Base-by-base conservation (phyloP, 1,140 invertebrate genomes). In the Ceratina japonica region DNA sequence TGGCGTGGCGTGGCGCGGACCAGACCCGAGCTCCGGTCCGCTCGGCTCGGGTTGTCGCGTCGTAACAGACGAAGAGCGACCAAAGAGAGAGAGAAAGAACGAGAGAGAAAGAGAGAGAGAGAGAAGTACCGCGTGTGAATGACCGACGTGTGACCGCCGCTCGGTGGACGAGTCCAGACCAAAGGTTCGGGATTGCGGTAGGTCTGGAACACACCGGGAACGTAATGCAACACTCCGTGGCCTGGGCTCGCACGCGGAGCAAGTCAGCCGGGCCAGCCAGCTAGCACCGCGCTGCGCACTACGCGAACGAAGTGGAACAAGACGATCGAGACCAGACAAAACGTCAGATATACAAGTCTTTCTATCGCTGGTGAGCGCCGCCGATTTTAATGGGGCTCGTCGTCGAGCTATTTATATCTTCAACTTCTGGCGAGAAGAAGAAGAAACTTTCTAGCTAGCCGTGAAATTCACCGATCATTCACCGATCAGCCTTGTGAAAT, bases 141-240 rank as follows among this genome's bases (percentile, higher is more conserved):
- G 87, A 87, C 87, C 87, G 87, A 87, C 86, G 86, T 87, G 86
- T 79, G 86, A 87, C 82, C 84, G 86, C 62, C 74, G 75, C 62
- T 79, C 76, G 75, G 75, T 80, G 81, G 75, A 79, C 82, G 81
- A 83, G 84, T 87, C 78, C 84, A 85, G 81, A 86, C 75, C 84
- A 80, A 87, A 87, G 87, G 82, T 86, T 87, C 84, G 84, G 86
- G 75, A 88, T 88, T 88, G 87, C 83, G 87, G 87, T 88, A 87
- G 87, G 87, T 87, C 87, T 87, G 82, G 84, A 87, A 86, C 82
- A 44, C 37, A 44, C 81, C 81, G 59, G 84, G 69, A 81, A 87
- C 84, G 84, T 86, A 86, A 86, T 86, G 81, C 78, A 86, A 86
- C 78, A 86, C 81, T 80, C 64, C 65, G 37, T 81, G 78, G 84